These are phyloP conservation scores for Eilema caniola DNA, from an alignment of 2,888 invertebrate species.

Conservation along the genomic window DNA sequence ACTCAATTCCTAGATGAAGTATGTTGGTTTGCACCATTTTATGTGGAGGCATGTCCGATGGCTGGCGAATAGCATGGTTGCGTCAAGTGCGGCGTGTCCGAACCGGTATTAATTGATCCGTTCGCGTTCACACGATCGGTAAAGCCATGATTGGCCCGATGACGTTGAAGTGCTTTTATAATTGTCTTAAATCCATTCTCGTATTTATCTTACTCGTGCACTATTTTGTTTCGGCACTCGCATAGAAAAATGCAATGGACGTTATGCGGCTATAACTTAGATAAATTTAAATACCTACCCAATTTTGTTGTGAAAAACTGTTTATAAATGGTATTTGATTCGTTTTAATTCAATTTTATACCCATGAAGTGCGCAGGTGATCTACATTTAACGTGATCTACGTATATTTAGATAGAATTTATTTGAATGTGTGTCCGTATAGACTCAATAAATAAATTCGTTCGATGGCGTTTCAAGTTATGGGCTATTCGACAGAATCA, in stretches of 20 bases:
- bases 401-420: neutral
- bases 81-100: constrained; percentile 9
- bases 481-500: neutral
- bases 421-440: neutral
- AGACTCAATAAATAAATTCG: constrained; percentile 5
- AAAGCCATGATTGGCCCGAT: neutral
- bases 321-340: too few species aligned
- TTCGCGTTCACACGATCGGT: constrained; percentile 11
- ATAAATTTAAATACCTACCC: neutral
- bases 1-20: neutral
- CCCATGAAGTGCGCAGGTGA: too few species aligned
- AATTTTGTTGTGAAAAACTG: neutral
- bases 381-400: neutral
- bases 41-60: neutral
- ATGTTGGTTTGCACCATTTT: neutral
- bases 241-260: neutral
- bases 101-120: constrained; percentile 30
- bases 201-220: neutral
- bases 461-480: neutral
- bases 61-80: neutral
- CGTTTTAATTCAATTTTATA: too few species aligned
- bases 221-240: neutral
- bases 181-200: too few species aligned
- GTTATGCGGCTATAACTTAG: neutral
- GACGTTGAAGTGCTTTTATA: neutral